Evolutionary conservation across 1,140 invertebrate species (phyloP).

Genomic region (Drosophila sturtevanti): DNA sequence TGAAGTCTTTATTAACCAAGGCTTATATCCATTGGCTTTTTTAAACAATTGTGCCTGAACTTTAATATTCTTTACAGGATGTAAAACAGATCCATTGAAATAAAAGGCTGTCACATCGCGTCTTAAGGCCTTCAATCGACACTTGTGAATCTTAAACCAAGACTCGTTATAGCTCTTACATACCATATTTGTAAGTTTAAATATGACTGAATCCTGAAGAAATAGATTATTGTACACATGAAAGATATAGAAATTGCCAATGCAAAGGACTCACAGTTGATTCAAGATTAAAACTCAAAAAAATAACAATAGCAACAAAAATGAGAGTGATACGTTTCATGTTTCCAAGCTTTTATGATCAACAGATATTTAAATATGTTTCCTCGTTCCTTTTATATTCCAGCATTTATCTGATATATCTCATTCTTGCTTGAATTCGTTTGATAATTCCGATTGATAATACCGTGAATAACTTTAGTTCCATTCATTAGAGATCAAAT

Average conservation of each 20-base stretch:
- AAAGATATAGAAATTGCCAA: too few species aligned
- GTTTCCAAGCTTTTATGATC: not conserved
- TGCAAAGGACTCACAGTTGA: not conserved
- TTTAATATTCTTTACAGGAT: not conserved
- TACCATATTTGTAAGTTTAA: conserved; percentile 1
- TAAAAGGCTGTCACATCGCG: not conserved
- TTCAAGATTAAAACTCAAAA: not conserved
- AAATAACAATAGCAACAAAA: not conserved
- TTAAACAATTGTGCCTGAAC: not conserved
- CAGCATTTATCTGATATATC: too few species aligned
- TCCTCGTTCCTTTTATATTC: not conserved
- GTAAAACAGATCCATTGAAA: not conserved
- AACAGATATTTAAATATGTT: not conserved
- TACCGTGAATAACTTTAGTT: too few species aligned
- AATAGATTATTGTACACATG: not conserved
- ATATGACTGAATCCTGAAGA: not conserved
- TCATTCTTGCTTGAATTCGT: too few species aligned
- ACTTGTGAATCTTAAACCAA: not conserved
- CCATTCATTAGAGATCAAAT: too few species aligned
- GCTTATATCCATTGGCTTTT: conserved; percentile 2
- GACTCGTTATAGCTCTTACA: not conserved
- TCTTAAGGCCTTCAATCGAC: not conserved
- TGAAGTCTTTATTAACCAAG: not conserved
- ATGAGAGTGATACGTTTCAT: not conserved
- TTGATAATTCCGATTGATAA: too few species aligned